Conservation (phyloP, 2,888 invertebrate species). For the Hyalella azteca region DNA sequence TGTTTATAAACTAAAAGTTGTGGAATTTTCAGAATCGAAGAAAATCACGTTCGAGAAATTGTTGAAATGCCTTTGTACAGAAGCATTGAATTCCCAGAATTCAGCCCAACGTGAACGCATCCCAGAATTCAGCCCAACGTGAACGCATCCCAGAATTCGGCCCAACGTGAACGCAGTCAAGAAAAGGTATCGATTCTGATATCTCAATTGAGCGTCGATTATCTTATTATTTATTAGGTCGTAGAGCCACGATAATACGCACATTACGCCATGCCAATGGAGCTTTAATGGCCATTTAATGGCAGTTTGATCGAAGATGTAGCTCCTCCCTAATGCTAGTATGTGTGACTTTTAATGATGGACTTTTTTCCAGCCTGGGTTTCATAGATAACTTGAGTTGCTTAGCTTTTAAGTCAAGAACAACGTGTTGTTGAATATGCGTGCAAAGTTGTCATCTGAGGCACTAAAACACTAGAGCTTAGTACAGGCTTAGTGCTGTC, state of each 20-base stretch:
- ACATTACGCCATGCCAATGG: constrained; percentile 35
- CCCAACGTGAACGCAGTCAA: too few species aligned
- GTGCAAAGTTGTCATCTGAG: constrained; percentile 16
- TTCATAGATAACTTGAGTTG: neutral
- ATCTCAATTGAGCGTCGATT: constrained; percentile 35
- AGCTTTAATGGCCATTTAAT: constrained; percentile 30
- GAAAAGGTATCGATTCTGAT: constrained; percentile 32
- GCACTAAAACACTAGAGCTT: neutral
- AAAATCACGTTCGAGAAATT: too few species aligned
- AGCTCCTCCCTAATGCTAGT: constrained; percentile 31
- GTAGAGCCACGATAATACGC: constrained; percentile 20
- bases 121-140: too few species aligned
- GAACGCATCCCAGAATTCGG: too few species aligned
- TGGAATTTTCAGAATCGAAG: too few species aligned
- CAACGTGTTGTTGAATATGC: too few species aligned
- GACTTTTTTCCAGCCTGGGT: neutral
- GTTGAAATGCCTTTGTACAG: too few species aligned
- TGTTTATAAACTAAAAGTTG: too few species aligned
- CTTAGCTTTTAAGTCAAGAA: neutral
- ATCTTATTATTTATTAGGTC: constrained; percentile 27
- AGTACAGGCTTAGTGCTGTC: neutral
- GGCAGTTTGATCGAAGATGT: constrained; percentile 31
- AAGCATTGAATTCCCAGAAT: too few species aligned
- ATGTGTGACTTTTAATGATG: constrained; percentile 33
- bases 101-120: too few species aligned